Evolutionary conservation across 2,113 vertebrate genomes (phyloP).

Genomic region (Hypanus sabinus): DNA sequence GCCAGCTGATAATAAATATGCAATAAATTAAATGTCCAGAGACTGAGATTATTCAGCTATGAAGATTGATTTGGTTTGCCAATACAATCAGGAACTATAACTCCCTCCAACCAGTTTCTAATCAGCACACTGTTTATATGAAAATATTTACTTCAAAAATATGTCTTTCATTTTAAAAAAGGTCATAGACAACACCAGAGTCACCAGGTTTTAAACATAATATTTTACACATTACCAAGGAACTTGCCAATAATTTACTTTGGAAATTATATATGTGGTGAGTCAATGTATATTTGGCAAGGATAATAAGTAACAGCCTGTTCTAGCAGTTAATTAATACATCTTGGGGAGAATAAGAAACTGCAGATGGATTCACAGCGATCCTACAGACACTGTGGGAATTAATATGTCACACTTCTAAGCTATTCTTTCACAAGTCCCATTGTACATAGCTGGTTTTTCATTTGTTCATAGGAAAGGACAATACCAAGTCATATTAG

Average conservation of each 20-base stretch:
- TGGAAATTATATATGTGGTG: background rate
- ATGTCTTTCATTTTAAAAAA: background rate
- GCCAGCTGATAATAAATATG: background rate
- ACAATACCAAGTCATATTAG: background rate
- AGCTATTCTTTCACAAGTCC: background rate
- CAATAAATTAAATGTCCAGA: background rate
- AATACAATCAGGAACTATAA: background rate
- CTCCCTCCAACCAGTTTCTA: background rate
- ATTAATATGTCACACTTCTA: background rate
- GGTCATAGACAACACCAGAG: background rate
- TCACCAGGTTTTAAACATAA: background rate
- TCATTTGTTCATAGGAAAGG: background rate
- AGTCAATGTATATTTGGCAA: background rate
- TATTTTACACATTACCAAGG: background rate
- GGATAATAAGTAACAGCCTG: background rate
- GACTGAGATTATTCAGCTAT: background rate
- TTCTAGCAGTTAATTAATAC: background rate
- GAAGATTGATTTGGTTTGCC: background rate
- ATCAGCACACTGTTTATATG: background rate
- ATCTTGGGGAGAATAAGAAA: background rate
- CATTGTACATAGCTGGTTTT: background rate
- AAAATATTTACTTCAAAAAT: conserved; percentile 21
- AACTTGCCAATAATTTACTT: background rate
- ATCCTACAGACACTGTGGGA: background rate
- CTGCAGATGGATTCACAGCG: background rate